These are phyloP conservation scores for Microctonus aethiopoides DNA, from an alignment of 2,888 invertebrate species.

Conservation along the genomic window DNA sequence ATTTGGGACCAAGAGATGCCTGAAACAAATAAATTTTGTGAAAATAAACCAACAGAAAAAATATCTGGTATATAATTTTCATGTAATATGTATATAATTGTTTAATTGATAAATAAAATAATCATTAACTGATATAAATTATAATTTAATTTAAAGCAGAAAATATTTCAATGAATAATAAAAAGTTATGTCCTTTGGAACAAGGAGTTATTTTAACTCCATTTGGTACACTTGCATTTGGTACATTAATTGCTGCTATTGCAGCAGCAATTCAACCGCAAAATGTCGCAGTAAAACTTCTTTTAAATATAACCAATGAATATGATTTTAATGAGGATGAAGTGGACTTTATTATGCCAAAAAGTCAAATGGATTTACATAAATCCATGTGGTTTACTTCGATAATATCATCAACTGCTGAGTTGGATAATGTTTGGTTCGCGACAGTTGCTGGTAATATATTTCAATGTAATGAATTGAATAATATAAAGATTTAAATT, in stretches of 20 bases:
- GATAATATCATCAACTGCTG: conserved; percentile 43
- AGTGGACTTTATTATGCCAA: conserved; percentile 50
- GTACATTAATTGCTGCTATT: conserved; percentile 72
- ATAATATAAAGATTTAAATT: not conserved
- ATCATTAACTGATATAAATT: not conserved
- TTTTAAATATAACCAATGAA: conserved; percentile 35
- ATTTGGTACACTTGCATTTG: conserved; percentile 73
- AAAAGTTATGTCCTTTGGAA: conserved; percentile 74
- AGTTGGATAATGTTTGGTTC: conserved; percentile 73
- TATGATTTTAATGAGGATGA: conserved; percentile 45
- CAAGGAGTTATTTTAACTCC: conserved; percentile 74
- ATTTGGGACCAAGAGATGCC: conserved; percentile 45
- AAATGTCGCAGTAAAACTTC: conserved; percentile 61
- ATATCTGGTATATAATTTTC: conserved; percentile 43
- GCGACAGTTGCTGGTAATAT: conserved; percentile 72
- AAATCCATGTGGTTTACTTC: conserved; percentile 52
- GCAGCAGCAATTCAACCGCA: conserved; percentile 74
- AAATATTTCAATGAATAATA: conserved; percentile 45
- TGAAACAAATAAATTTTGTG: conserved; percentile 44
- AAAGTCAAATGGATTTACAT: conserved; percentile 43
- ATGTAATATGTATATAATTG: not conserved
- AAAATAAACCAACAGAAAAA: conserved; percentile 44
- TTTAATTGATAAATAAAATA: not conserved
- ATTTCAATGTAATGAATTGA: too few relatives aligned
- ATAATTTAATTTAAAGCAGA: not conserved